Evolutionary conservation across 1,140 invertebrate species (phyloP), one percentile per base, ranked within the genome.

Genomic region (Parasteatoda tepidariorum): DNA sequence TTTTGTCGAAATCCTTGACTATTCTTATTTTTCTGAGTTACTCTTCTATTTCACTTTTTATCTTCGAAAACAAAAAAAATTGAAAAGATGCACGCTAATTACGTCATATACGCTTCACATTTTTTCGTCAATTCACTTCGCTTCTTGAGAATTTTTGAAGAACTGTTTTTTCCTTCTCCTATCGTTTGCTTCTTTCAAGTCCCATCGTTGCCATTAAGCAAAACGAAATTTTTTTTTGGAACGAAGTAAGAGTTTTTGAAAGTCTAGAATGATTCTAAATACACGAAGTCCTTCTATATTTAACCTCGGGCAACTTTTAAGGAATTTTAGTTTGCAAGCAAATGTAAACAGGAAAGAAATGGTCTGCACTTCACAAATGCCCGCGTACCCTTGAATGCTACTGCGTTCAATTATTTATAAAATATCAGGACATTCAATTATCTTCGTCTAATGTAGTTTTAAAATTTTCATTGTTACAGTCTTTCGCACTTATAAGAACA

Each of bases 81-180:
- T 5, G 33, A 68, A 68, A 6, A 31, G 68, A 61, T 26, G 55
- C 71, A 61, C 55, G 55, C 71, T 74, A 74, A 74, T 74, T 74
- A 74, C 31, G 57, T 61, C 55, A 61, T 74, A 57, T 26, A 61
- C 71, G 13, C 55, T 30, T 4, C 38, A 1, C 38, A 48, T 74
- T 28, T 74, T 74, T 38, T 61, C 34, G 28, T 71, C 48, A 55
- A 38, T 31, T 71, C 48, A 71, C 28, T 57, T 71, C 28, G 28
- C 38, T 71, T 31, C 38, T 48, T 2, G 1, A 4, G 18, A 22
- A 71, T 1, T 71, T 71, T 71, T 71, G 30, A 11, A 3, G 38
- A 48, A 48, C 4, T 48, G 5, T 41, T 48, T 48, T 48, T 48
- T 13, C 33, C 66, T 2, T 33, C 1, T 15, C 30, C 5, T 41